These are phyloP conservation scores for Tokudaia tokunoshimensis DNA, from an alignment of 2,797 vertebrate species.

Conservation along the genomic window DNA sequence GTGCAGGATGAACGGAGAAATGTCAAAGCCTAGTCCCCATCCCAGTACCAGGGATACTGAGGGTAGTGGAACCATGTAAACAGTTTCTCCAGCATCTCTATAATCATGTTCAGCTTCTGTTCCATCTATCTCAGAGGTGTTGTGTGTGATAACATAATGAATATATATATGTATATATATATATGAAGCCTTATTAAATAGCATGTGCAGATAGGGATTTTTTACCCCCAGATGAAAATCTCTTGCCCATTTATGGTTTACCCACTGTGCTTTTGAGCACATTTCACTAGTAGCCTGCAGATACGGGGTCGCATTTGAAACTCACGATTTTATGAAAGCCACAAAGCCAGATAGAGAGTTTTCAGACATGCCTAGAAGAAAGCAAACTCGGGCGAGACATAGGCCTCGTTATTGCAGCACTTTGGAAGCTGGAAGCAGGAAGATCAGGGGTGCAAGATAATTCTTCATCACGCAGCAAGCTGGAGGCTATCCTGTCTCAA, in stretches of 20 bases:
- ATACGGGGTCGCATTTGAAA: neutral
- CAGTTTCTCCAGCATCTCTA: neutral
- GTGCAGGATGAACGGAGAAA: fast-evolving
- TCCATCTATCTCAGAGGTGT: neutral
- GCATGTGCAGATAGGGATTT: neutral
- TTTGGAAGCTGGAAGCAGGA: neutral
- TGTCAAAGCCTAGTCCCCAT: neutral
- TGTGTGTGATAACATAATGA: neutral
- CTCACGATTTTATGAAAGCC: neutral
- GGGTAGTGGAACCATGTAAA: neutral
- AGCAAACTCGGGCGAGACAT: neutral
- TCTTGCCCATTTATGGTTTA: neutral
- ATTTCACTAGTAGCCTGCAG: neutral
- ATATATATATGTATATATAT: neutral
- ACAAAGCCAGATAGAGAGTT: neutral
- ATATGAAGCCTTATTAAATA: neutral
- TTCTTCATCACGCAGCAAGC: neutral
- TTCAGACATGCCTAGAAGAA: neutral
- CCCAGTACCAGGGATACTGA: neutral
- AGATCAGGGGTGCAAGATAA: neutral
- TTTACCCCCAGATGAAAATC: neutral
- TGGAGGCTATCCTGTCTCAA: no score
- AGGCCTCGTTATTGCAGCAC: neutral
- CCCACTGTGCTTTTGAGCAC: neutral
- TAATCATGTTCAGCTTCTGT: neutral